Evolutionary conservation across 2,888 invertebrate genomes (phyloP), one percentile per base, ranked within the genome.

Genomic region (Diplazon laetatorius): DNA sequence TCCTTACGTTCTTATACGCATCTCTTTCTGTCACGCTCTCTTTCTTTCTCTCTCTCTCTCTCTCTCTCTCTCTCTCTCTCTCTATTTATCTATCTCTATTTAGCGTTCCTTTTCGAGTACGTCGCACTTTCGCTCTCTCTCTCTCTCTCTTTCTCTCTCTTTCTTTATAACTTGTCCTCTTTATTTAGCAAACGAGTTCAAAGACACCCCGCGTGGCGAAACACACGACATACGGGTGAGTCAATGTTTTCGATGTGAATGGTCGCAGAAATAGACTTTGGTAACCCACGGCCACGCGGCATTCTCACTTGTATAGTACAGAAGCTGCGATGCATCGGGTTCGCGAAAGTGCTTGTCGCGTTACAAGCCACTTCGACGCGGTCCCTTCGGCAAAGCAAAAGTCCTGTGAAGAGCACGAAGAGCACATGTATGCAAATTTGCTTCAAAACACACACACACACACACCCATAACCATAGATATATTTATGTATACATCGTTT

Each of bases 171-270:
- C 65, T 80, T 78, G 79, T 84, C 83, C 84, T 87, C 87, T 89
- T 88, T 87, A 87, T 88, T 87, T 88, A 87, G 86, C 87, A 80
- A 84, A 85, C 83, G 87, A 87, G 89, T 89, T 89, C 89, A 89
- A 89, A 89, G 89, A 88, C 87, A 88, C 84, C 83, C 81, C 71
- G 82, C 76, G 76, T 70, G 57, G 59, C n/a, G n/a, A 63, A 30
- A 46, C 62, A 68, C 42, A 57, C 18, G 55, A 57, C 18, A 44
- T 59, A 66, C 78, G 83, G 71, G 86, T 87, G 88, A 87, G 87
- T 86, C 88, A 87, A 87, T 88, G 88, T 88, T 88, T 87, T 88
- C 83, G 83, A 88, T 87, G 87, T 86, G 88, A 88, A 88, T 87
- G 87, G 85, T 81, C 87, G 85, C 87, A 83, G 85, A 88, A 88